A percentile compares a stretch with the other conserved stretches of the same genome.
phyloP scores from a whole-genome alignment of 2,113 vertebrate genomes.

The Psammodynastes pulverulentus region DNA sequence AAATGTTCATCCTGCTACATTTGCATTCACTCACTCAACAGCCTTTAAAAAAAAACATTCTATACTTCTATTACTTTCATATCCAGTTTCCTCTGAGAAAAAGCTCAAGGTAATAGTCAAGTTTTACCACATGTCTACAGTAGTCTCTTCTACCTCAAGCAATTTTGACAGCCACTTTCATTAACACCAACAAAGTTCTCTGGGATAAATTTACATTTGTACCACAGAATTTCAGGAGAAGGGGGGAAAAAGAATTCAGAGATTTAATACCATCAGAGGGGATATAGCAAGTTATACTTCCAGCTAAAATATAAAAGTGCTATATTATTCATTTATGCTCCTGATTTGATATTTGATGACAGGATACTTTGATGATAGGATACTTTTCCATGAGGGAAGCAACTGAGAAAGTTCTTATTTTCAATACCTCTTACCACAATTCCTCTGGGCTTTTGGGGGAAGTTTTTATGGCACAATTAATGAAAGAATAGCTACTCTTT shows the following conservation, averaged over 20 bases:
- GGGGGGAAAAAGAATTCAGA: not conserved
- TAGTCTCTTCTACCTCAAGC: not conserved
- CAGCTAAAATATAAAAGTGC: not conserved
- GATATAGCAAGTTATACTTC: not conserved
- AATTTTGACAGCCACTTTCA: not conserved
- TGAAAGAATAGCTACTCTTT: not conserved
- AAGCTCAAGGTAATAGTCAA: not conserved
- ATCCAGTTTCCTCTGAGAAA: not conserved
- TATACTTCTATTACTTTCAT: not conserved
- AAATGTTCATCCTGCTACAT: not conserved
- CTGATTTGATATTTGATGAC: not conserved
- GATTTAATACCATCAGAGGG: not conserved
- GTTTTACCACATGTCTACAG: not conserved
- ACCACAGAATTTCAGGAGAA: no score
- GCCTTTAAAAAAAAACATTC: not conserved
- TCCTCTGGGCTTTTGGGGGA: not conserved
- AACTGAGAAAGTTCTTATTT: not conserved
- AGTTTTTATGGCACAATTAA: rapidly evolving
- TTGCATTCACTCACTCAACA: not conserved
- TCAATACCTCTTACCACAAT: not conserved
- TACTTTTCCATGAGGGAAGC: not conserved
- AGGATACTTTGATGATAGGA: no score
- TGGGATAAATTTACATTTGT: not conserved
- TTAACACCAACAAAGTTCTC: not conserved
- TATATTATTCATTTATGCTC: slow-evolving; percentile 1